These are phyloP conservation scores for Hyaena hyaena DNA, from an alignment of 2,113 vertebrate species.

Conservation along the genomic window DNA sequence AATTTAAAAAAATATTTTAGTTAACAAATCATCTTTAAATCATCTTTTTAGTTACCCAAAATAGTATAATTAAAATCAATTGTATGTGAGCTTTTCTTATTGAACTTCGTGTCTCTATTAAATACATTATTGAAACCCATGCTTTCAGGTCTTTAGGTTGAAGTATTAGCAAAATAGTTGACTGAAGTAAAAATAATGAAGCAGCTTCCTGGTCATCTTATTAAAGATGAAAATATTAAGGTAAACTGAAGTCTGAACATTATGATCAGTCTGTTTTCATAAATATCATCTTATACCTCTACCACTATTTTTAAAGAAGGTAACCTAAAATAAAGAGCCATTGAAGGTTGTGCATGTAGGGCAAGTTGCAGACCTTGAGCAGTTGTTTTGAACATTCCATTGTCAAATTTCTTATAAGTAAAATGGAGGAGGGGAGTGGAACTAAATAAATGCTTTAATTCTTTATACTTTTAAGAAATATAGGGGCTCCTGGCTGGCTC, in stretches of 20 bases:
- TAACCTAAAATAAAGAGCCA: neutral
- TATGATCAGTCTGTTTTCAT: neutral
- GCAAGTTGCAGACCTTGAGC: neutral
- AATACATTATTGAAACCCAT: neutral
- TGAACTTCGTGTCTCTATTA: conserved; percentile 35
- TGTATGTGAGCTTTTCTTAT: neutral
- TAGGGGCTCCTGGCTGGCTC: neutral
- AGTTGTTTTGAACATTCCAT: neutral
- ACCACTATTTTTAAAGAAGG: neutral
- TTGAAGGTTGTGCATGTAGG: neutral
- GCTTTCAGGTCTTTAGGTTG: neutral
- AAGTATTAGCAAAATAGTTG: conserved; percentile 24
- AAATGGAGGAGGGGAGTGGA: neutral
- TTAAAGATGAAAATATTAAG: conserved; percentile 1
- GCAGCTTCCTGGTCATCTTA: neutral
- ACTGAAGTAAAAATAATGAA: neutral
- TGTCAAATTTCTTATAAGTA: neutral
- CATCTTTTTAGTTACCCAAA: neutral
- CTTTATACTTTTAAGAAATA: neutral
- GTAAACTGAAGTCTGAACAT: neutral
- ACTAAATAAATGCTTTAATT: neutral
- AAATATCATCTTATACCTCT: neutral
- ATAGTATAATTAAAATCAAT: neutral
- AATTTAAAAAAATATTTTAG: neutral
- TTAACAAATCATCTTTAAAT: conserved; percentile 38